Evolutionary conservation across 2,113 vertebrate species (phyloP), one percentile per base, ranked within the genome.

Genomic region (Climacteris rufus): DNA sequence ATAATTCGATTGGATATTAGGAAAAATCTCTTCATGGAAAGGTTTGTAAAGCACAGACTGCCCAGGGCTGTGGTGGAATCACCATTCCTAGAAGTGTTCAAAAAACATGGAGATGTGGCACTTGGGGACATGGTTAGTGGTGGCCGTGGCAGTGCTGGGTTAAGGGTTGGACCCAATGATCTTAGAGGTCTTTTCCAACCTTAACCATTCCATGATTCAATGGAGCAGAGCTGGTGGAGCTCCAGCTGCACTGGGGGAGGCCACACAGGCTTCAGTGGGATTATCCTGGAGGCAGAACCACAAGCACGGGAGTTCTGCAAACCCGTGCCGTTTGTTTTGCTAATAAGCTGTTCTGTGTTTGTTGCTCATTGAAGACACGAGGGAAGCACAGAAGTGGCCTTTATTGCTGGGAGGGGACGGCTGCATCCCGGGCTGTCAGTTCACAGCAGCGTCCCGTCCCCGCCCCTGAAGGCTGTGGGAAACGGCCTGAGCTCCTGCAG

Each of bases 321-420:
- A 63, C 64, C 11, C 39, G 30, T 47, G 21, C 45, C 63, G 54
- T 56, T 30, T 47, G 37, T 57, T 71, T n/a, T 14, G 25, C 63
- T 56, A 77, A 59, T 52, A 28, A 81, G 57, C 15, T 19, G 8
- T 35, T 71, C 11, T 57, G 30, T 78, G n/a, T 85, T 44, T 97
- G 56, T 56, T 83, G 28, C 83, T 87, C 83, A 15, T 83, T 89
- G 27, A 90, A 99, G 99, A 93, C 98, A 98, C 3, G 98, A 99
- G 49, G 97, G 87, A 79, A 94, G 83, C 71, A 98, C 98, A 95
- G 98, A 99, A 91, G 98, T 99, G 42, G 99, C 99, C 95, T 99
- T 99, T 96, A 98, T 99, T 71, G 98, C 98, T 39, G 98, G 98
- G 40, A 98, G 98, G 94, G 98, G 98, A 47, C 97, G 97, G 23